These are phyloP conservation scores for Coenonympha glycerion DNA, from an alignment of 2,888 invertebrate genomes.

Conservation along the genomic window DNA sequence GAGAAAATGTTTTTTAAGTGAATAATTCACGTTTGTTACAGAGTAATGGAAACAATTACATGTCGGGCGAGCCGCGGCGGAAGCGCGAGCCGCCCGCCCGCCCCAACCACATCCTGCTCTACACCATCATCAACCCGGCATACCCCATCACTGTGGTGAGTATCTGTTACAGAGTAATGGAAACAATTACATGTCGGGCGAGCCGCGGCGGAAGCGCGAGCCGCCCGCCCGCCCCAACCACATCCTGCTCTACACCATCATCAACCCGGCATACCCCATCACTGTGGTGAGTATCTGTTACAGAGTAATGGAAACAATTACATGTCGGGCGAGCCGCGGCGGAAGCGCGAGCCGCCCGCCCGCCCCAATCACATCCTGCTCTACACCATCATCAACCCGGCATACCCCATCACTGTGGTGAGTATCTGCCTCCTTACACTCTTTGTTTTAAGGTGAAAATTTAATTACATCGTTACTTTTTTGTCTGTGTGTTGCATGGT, in stretches of 20 bases:
- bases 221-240: conserved; percentile 95
- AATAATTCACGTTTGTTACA: too few relatives aligned
- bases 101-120: conserved; percentile 96
- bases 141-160: conserved; percentile 99
- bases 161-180: conserved; percentile 75
- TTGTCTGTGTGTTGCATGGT: too few relatives aligned
- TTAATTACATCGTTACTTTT: too few relatives aligned
- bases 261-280: conserved; percentile 99
- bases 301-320: conserved; percentile 74
- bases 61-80: conserved; percentile 80
- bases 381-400: conserved; percentile 98
- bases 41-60: conserved; percentile 73
- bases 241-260: conserved; percentile 96
- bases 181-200: conserved; percentile 74
- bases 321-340: conserved; percentile 79
- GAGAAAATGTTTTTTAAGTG: too few relatives aligned
- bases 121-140: conserved; percentile 98
- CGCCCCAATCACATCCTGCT: conserved; percentile 97
- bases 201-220: conserved; percentile 85
- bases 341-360: conserved; percentile 88
- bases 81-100: conserved; percentile 89
- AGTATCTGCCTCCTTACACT: conserved; percentile 64
- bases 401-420: conserved; percentile 99
- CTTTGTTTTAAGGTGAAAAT: too few relatives aligned
- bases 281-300: conserved; percentile 94